Conservation (phyloP, 2,797 vertebrate genomes). For the Aplochiton taeniatus region DNA sequence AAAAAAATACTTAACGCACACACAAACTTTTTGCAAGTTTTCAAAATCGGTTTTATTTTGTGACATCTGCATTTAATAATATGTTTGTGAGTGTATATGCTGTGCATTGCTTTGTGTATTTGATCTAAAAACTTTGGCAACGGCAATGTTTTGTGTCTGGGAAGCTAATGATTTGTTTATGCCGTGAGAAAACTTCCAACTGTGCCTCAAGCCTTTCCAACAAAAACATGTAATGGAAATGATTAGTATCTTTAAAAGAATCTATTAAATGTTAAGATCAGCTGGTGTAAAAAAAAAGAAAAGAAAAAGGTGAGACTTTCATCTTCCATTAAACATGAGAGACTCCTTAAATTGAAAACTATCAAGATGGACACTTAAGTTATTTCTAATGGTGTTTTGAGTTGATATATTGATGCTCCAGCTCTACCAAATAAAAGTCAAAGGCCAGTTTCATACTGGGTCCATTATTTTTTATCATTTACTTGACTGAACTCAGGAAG, state of each 20-base stretch:
- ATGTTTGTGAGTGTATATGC: conserved; percentile 8
- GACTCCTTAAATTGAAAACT: conserved; percentile 59
- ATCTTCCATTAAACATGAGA: conserved; percentile 68
- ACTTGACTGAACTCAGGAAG: conserved; percentile 74
- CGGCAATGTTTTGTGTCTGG: conserved; percentile 56
- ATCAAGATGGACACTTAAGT: conserved; percentile 55
- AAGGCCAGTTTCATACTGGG: conserved; percentile 66
- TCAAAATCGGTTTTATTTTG: not conserved
- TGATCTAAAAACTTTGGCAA: conserved; percentile 45
- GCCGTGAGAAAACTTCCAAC: conserved; percentile 52
- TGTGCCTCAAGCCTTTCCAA: conserved; percentile 49
- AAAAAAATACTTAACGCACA: not conserved
- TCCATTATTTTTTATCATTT: conserved; percentile 74
- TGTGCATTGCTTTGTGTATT: conserved; percentile 41
- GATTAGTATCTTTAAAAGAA: conserved; percentile 69
- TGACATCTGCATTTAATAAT: too few relatives aligned
- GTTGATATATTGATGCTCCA: conserved; percentile 65
- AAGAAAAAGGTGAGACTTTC: conserved; percentile 54
- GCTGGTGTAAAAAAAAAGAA: conserved; percentile 43
- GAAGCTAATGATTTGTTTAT: conserved; percentile 66
- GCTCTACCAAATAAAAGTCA: conserved; percentile 68
- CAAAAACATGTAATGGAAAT: conserved; percentile 65
- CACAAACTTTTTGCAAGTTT: not conserved
- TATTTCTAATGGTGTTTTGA: conserved; percentile 67
- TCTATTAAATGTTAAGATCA: conserved; percentile 73